Base-by-base conservation (phyloP, 2,888 invertebrate species). In the Candidula unifasciata region DNA sequence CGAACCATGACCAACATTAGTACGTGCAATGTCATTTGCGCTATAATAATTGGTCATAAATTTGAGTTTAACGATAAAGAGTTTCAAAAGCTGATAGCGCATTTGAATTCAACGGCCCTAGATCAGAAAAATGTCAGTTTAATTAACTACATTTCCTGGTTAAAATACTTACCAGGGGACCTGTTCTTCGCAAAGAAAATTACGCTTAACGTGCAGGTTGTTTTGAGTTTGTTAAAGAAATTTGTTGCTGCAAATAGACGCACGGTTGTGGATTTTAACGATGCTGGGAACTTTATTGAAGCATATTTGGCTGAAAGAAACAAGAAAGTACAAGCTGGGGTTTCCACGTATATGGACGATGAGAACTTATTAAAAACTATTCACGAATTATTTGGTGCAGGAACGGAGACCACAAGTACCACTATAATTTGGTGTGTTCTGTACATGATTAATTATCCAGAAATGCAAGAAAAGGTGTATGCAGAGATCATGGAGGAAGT, bases 11-110 rank as follows among this genome's bases (percentile, higher is more conserved):
- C 68, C 16, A 68, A 30, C 27, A 33, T 68, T 16, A 30, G 30
- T 21, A 68, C 30, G 3, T 68, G 30, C 33, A 68, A 68, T 30
- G 68, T 68, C 6, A 68, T 68, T 33, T 68, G 68, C 21, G 6
- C 44, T 44, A 44, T 1, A 0, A 1, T 44, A 44, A 44, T 44
- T 44, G 13, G 44, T 44, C 44, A 30, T 33, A 30, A 33, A 68
- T 68, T 68, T 68, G 68, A 68, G 1, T 68, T 33, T 21, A 33
- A 68, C 21, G 68, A 68, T 68, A 13, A 68, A 68, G 68, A 68
- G 10, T 68, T 68, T 68, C 8, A 68, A 68, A 68, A 27, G 1
- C 6, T 68, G 30, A 30, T 68, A 33, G 30, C 10, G 27, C 33
- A 68, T 68, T 18, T 68, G 27, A 68, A 68, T 21, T 68, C 68